Conservation (phyloP, 2,113 vertebrate genomes). For the Ammodytes dubius region DNA sequence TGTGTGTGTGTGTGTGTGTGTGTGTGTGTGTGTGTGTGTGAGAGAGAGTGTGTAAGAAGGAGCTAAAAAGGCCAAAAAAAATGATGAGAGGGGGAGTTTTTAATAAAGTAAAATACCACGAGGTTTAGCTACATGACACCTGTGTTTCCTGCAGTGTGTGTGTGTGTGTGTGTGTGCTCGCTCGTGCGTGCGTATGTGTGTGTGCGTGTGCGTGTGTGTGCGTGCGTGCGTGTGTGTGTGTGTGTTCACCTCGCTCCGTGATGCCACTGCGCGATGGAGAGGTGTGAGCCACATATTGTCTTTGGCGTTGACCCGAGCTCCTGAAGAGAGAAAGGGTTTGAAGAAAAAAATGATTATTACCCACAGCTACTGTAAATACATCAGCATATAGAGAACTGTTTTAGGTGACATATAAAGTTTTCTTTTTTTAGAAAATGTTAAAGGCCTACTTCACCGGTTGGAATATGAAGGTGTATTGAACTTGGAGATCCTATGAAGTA, state of each 20-base stretch:
- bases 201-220: too few species aligned
- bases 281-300: slow-evolving; percentile 99
- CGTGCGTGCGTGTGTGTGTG: background rate
- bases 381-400: too few species aligned
- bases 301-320: slow-evolving; percentile 97
- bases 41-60: background rate
- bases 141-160: background rate
- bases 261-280: slow-evolving; percentile 95
- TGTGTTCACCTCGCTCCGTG: slow-evolving; percentile 92
- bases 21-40: too few species aligned
- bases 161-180: too few species aligned
- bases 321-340: slow-evolving; percentile 73
- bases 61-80: background rate
- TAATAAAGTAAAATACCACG: slow-evolving; percentile 18
- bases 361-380: too few species aligned
- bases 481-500: too few species aligned
- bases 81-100: slow-evolving; percentile 5
- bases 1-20: too few species aligned
- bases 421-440: too few species aligned
- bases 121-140: slow-evolving; percentile 1
- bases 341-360: background rate
- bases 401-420: too few species aligned
- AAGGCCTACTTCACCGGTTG: too few species aligned
- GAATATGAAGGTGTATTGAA: too few species aligned
- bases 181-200: background rate